Conservation (phyloP, 2,113 vertebrate genomes). For the Ptilorrhoa leucosticta region DNA sequence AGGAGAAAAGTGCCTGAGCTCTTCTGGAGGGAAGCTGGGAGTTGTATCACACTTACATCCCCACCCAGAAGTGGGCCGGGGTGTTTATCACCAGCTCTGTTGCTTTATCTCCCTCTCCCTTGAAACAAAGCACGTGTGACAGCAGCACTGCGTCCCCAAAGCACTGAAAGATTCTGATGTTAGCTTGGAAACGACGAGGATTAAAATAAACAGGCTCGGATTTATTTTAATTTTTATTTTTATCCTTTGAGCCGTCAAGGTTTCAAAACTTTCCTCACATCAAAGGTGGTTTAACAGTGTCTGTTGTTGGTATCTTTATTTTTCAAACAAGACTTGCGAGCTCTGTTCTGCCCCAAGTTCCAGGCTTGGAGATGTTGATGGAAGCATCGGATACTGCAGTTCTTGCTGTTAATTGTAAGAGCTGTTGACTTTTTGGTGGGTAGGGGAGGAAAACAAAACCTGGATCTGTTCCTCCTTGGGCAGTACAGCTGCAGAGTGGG, state of each 20-base stretch:
- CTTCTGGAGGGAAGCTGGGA: neutral
- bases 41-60: neutral
- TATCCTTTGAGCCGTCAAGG: neutral
- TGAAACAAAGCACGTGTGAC: fast-evolving
- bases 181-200: neutral
- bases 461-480: neutral
- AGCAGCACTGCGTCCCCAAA: neutral
- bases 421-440: neutral
- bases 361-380: neutral
- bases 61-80: neutral
- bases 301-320: neutral
- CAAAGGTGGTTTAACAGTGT: neutral
- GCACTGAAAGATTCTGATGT: neutral
- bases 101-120: neutral
- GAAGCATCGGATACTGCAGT: neutral
- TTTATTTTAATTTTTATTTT: neutral
- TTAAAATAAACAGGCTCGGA: neutral
- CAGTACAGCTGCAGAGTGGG: neutral
- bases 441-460: neutral
- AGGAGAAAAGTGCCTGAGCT: neutral
- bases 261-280: neutral
- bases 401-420: neutral
- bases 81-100: neutral
- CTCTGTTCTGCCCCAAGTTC: neutral
- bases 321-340: neutral